Base-by-base conservation (phyloP, 1,140 invertebrate genomes). In the Drosophila paulistorum region DNA sequence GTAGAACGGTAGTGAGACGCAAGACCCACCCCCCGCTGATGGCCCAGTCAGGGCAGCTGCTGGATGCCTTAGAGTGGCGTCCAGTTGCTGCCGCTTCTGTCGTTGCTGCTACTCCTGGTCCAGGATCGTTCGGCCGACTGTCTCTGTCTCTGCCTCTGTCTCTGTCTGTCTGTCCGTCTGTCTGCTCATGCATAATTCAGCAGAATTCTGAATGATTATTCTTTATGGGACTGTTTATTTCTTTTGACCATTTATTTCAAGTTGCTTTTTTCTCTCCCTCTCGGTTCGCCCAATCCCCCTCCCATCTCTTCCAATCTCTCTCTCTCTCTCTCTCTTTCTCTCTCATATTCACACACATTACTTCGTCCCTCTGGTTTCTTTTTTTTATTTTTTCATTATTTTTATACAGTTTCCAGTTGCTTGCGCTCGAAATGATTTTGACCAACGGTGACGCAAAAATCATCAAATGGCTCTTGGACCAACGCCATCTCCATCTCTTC, bases 171-270 rank as follows among this genome's bases (percentile, higher is more conserved):
- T 20, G 64, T 60, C 68, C 39, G 54, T 48, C 4, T 39, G 71
- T 71, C 63, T 41, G 71, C 80, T 91, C 90, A 91, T 91, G 90
- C 90, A 91, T 91, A 90, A 91, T 91, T 91, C 90, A 91, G 84
- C 84, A 91, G 90, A 91, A 90, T 91, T 91, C 90, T 85, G 87
- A 91, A 91, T 91, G 90, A 91, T 91, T 91, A 91, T 91, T 91
- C 90, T 91, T 91, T 91, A 91, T 91, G 90, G 90, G 90, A 91
- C 90, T 91, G 90, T 91, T 91, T 91, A 91, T 91, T 91, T 91
- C 90, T 91, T 86, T 90, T 90, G 90, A 91, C 90, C 90, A 91
- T 91, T 91, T 91, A 91, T 91, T 91, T 91, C 90, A 90, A 86
- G 86, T 91, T 91, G 81, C 61, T 77, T 69, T 72, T 68, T 71